A percentile compares a stretch with the other conserved stretches of the same genome.
Conservation (phyloP, 2,113 vertebrate species). For the Rhabdornis inornatus region DNA sequence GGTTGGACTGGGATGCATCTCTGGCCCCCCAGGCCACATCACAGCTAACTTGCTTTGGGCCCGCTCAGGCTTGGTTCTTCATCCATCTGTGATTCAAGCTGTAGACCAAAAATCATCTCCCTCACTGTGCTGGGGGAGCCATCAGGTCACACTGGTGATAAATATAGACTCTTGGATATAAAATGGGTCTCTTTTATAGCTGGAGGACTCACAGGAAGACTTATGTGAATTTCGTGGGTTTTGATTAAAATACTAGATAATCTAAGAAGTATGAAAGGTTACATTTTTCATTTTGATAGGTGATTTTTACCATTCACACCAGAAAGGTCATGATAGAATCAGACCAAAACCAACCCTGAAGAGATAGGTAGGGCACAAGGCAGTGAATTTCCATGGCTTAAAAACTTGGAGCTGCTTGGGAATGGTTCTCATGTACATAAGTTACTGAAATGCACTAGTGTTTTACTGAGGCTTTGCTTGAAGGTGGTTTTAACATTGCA, state of each 20-base stretch:
- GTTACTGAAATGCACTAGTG: not conserved
- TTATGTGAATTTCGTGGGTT: fast-evolving
- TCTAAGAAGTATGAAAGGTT: not conserved
- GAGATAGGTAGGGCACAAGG: not conserved
- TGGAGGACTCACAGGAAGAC: not conserved
- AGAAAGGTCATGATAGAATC: not conserved
- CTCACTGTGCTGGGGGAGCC: not conserved
- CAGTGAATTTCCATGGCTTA: not conserved
- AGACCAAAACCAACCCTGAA: not conserved
- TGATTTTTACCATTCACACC: not conserved
- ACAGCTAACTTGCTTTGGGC: not conserved
- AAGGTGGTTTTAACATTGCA: not conserved
- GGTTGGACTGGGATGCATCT: not conserved
- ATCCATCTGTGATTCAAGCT: not conserved
- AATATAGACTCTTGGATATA: not conserved
- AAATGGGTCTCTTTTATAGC: not conserved
- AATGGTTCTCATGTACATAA: not conserved
- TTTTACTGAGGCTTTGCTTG: not conserved
- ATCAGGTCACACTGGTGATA: not conserved
- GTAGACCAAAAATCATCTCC: not conserved
- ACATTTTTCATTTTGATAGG: not conserved
- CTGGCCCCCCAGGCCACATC: not conserved
- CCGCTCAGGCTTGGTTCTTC: fast-evolving
- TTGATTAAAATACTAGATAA: not conserved
- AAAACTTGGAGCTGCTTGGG: not conserved